These are phyloP conservation scores for Montipora efflorescens DNA, from an alignment of 64 coral and sea anemone species.

Conservation along the genomic window DNA sequence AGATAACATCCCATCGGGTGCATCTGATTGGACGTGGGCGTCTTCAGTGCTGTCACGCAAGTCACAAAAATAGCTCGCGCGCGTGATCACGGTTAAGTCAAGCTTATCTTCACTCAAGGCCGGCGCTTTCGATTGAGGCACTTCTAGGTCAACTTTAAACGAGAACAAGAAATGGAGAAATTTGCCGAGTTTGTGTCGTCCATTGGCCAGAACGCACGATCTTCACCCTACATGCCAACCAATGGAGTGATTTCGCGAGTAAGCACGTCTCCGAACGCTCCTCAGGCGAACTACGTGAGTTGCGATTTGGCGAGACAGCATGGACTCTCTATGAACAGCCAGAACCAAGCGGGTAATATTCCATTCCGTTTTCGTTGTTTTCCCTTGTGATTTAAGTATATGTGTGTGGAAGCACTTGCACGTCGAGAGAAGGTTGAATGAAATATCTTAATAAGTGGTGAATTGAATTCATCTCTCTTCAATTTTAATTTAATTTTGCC, in stretches of 20 bases:
- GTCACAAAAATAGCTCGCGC: slow-evolving; percentile 54
- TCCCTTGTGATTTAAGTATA: slow-evolving; percentile 34
- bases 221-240: slow-evolving; percentile 7
- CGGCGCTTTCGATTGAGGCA: slow-evolving; percentile 3
- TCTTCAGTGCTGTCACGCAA: slow-evolving; percentile 43
- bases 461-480: slow-evolving; percentile 67
- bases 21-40: slow-evolving; percentile 42
- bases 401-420: slow-evolving; percentile 67
- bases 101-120: background rate
- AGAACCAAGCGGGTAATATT: slow-evolving; percentile 68
- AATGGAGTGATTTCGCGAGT: slow-evolving; percentile 9
- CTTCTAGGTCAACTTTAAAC: slow-evolving; percentile 47
- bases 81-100: slow-evolving; percentile 69
- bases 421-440: slow-evolving; percentile 68
- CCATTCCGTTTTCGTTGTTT: slow-evolving; percentile 26
- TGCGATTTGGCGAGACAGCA: slow-evolving; percentile 56
- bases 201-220: slow-evolving; percentile 58
- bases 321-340: slow-evolving; percentile 25
- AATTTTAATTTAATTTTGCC: slow-evolving; percentile 72
- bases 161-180: slow-evolving; percentile 86
- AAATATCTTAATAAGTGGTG: slow-evolving; percentile 64
- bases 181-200: slow-evolving; percentile 87
- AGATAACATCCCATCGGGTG: background rate
- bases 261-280: slow-evolving; percentile 38
- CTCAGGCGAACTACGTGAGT: slow-evolving; percentile 55